Evolutionary conservation across 1,140 invertebrate species (phyloP).

Genomic region (Drosophila sucinea): DNA sequence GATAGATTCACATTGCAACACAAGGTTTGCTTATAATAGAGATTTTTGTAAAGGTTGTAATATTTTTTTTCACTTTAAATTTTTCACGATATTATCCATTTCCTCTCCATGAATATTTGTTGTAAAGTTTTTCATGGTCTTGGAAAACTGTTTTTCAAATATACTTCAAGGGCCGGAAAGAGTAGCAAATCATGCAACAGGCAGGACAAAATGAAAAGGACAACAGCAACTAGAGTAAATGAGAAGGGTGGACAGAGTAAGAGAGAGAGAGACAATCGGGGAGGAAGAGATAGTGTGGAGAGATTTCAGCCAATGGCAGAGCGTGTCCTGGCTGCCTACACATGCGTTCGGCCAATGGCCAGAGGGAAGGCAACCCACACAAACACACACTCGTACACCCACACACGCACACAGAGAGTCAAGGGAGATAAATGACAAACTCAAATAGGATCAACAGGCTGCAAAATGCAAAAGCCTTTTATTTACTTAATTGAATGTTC

Average conservation of each 20-base stretch:
- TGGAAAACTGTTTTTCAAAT: not conserved
- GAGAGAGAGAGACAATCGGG: not conserved
- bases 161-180: conserved; percentile 8
- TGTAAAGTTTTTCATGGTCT: too few species aligned
- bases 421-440: not conserved
- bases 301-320: conserved; percentile 52
- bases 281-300: conserved; percentile 12
- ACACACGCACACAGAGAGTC: not conserved
- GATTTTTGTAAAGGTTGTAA: too few species aligned
- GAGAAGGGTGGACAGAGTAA: not conserved
- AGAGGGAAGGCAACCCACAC: conserved; percentile 12
- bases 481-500: conserved; percentile 21
- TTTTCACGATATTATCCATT: too few species aligned
- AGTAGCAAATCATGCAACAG: conserved; percentile 50
- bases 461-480: conserved; percentile 15
- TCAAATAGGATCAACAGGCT: conserved; percentile 66
- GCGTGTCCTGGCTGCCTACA: conserved; percentile 20
- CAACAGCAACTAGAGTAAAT: conserved; percentile 5
- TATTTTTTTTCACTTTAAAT: too few species aligned
- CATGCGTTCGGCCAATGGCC: not conserved
- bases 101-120: too few species aligned
- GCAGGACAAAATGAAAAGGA: conserved; percentile 42
- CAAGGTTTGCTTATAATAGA: too few species aligned
- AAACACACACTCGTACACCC: conserved; percentile 5
- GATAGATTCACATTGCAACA: too few species aligned